Evolutionary conservation across 2,113 vertebrate genomes (phyloP), one percentile per base, ranked within the genome.

Genomic region (Entomyzon cyanotis): DNA sequence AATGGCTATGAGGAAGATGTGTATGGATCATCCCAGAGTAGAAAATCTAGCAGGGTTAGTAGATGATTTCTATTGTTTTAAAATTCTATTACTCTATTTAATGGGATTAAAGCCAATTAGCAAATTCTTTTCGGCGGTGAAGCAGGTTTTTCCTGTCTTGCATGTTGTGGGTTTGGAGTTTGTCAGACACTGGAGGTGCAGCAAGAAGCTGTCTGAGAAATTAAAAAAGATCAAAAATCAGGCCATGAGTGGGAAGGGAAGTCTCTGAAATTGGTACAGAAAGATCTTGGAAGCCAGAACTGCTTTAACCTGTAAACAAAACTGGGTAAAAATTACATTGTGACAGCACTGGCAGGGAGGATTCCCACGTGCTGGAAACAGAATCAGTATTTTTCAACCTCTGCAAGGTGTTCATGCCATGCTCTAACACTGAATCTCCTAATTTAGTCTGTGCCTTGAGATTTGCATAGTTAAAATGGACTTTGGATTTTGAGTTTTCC

Each of bases 1-100:
- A 99, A 98, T 91, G 98, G 98, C 96, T 98, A 91, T 78, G 98
- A 98, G 55, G 98, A 99, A 83, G 98, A 98, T 6, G 22, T 97
- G 82, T 96, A 75, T 6, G 98, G 97, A 97, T 95, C 97, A 8
- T 91, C 97, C 71, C 97, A 96, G 87, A 98, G 94, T 84, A 97
- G 98, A 78, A 94, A 98, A 84, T 98, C 99, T 96, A 98, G 98
- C 98, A 98, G 99, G 99, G 99, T 99, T 89, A 98, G 98, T 99
- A 98, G 25, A 87, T 84, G 8, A 17, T 65, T 79, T 86, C 8
- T 73, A 55, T 87, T 56, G 76, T 58, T 87, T 1, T 60, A 35
- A 71, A 74, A 70, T 79, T 77, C 44, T 53, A 5, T 62, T 64
- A 33, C 55, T 84, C 39, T 73, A 11, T 80, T 88, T 83, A 65